Evolutionary conservation across 2,113 vertebrate species (phyloP), one percentile per base, ranked within the genome.

Genomic region (Puffinus mauretanicus): DNA sequence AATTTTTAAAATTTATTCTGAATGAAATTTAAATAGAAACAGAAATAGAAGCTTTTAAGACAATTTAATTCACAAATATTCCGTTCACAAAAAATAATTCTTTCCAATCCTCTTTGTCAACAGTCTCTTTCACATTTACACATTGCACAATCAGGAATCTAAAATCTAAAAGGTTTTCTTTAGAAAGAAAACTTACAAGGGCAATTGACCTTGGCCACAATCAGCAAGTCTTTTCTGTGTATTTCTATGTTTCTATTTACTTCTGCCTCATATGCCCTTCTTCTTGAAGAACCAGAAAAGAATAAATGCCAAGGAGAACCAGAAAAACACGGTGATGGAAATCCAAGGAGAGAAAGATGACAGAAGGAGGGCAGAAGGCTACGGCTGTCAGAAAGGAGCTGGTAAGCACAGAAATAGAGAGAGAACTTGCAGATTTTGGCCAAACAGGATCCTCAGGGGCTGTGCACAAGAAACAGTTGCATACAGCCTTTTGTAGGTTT

Each of bases 1-100:
- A 69, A 76, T 94, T 93, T 76, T 73, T 76, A 42, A 93, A 89
- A 76, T 82, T 71, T 85, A 49, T 82, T 95, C 70, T 57, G 36
- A 52, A 8, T 51, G 30, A 85, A 79, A 91, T 86, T 26, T 20
- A 88, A 83, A 86, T 62, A 49, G 46, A 90, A 94, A 93, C 57
- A 91, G 42, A 94, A 82, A 51, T n/a, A 76, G 32, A 75, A 66
- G 16, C 30, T 80, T 54, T 73, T 85, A 88, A 82, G 49, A 36
- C 21, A 57, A 82, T 79, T 89, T 82, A 60, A 76, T 91, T 64
- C 34, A 70, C 19, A 79, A 76, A 44, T n/a, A 12, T 64, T 72
- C 22, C 1, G 0, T 54, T 89, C 30, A 87, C 20, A 82, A 69
- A 81, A 78, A 66, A 42, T 14, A 72, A 47, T 61, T 71, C 13